Evolutionary conservation across 2,113 vertebrate species (phyloP).

Genomic region (Pachyramphus minor): DNA sequence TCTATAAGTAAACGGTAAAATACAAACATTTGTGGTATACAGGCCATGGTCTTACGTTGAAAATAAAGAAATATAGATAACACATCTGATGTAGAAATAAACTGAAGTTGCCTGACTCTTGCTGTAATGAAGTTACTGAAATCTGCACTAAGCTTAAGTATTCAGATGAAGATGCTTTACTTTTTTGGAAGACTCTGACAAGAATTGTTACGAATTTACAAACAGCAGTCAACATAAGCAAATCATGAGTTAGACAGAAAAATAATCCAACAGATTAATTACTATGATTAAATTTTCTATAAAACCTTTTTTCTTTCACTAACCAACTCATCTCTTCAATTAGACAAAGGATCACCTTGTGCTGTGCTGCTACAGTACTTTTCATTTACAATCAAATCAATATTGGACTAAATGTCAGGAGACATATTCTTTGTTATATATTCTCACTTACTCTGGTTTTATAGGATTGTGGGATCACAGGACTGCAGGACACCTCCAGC

Average conservation of each 20-base stretch:
- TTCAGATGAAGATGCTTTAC: slow-evolving; percentile 41
- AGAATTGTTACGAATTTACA: background rate
- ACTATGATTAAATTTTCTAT: background rate
- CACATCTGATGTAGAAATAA: slow-evolving; percentile 47
- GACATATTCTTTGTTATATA: background rate
- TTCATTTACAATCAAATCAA: background rate
- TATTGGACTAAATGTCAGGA: background rate
- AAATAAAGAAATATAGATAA: slow-evolving; percentile 50
- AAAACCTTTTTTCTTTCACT: fast-evolving
- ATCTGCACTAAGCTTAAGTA: slow-evolving; percentile 1
- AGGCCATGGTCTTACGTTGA: background rate
- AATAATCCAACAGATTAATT: background rate
- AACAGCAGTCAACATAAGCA: background rate
- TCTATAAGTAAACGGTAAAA: slow-evolving; percentile 55
- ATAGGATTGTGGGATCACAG: background rate
- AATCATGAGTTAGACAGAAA: background rate
- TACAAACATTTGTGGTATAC: slow-evolving; percentile 15
- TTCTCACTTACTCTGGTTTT: background rate
- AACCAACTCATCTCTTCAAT: background rate
- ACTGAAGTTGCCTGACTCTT: slow-evolving; percentile 45
- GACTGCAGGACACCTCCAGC: background rate
- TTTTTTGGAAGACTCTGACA: slow-evolving; percentile 32
- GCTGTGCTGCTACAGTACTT: background rate
- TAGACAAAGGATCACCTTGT: background rate
- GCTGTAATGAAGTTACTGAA: slow-evolving; percentile 55